Evolutionary conservation across 2,888 invertebrate genomes (phyloP), one percentile per base, ranked within the genome.

Genomic region (Harpalus rufipes): DNA sequence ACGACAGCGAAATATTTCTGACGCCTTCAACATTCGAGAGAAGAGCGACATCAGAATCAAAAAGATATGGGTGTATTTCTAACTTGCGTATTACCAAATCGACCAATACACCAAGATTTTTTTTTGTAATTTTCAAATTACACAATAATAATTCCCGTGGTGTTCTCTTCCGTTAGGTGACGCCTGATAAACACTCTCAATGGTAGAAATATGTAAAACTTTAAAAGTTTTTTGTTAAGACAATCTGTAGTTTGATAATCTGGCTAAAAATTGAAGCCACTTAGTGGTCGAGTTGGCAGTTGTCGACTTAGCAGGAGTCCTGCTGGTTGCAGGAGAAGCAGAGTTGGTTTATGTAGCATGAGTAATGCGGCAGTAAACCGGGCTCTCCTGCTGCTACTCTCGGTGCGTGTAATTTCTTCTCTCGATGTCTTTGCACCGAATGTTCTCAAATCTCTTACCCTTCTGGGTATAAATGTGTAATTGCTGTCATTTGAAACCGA

Each of bases 321-420:
- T 32, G 44, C 44, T 51, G 44, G 1, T 41, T 56, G 25, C n/a
- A 6, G 7, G 51, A 6, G 41, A 41, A 74, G 72, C 14, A 10
- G 25, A 78, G 58, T 78, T 72, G 83, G 41, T 83, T 83, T 83
- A 83, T 83, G 83, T 83, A 59, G 59, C 74, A 59, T 83, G 74
- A 83, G 83, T 83, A 83, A 83, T 83, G 76, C 44, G 83, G 72
- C 32, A 83, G 76, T 83, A 83, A 76, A 74, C 68, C 74, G 14
- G 10, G 25, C 78, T 74, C 44, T 74, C 72, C 72, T 74, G 41
- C 41, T 41, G 10, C 12, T 32, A 7, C 39, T 25, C 41, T 41
- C 18, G 72, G 72, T 74, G 72, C 72, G 72, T 74, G 72, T 74
- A 74, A 74, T 44, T 63, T 68, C 68, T 41, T 32, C 25, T 32